Evolutionary conservation across 2,888 invertebrate genomes (phyloP).

Genomic region (Andricus quercusramuli): DNA sequence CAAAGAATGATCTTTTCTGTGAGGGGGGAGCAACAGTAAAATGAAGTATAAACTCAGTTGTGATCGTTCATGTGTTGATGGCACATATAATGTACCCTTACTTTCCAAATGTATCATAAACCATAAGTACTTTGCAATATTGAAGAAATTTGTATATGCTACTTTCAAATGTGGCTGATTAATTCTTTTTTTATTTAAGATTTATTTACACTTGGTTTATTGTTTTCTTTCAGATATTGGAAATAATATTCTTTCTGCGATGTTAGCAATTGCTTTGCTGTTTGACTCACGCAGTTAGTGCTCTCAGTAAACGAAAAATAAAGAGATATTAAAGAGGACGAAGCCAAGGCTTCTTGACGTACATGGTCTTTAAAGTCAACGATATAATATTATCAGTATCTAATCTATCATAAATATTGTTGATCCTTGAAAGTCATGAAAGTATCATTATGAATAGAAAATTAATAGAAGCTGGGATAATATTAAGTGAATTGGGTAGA

Average conservation of each 20-base stretch:
- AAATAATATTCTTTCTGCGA: too few species aligned
- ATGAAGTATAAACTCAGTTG: neutral
- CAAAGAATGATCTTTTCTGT: too few species aligned
- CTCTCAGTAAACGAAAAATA: neutral
- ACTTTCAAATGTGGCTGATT: neutral
- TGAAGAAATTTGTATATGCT: too few species aligned
- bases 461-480: neutral
- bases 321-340: neutral
- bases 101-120: slow-evolving; percentile 7
- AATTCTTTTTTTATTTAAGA: neutral
- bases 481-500: neutral
- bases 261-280: too few species aligned
- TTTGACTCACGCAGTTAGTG: too few species aligned
- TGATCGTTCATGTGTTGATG: neutral
- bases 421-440: neutral
- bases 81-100: neutral
- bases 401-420: neutral
- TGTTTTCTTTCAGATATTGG: too few species aligned
- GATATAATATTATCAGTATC: neutral
- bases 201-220: neutral
- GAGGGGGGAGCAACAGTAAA: neutral
- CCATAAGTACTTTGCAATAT: neutral
- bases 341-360: neutral
- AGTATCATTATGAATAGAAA: neutral
- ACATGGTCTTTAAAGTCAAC: neutral